These are phyloP conservation scores for Ciona savignyi DNA, from an alignment of 23 tunicate genomes.

Conservation along the genomic window DNA sequence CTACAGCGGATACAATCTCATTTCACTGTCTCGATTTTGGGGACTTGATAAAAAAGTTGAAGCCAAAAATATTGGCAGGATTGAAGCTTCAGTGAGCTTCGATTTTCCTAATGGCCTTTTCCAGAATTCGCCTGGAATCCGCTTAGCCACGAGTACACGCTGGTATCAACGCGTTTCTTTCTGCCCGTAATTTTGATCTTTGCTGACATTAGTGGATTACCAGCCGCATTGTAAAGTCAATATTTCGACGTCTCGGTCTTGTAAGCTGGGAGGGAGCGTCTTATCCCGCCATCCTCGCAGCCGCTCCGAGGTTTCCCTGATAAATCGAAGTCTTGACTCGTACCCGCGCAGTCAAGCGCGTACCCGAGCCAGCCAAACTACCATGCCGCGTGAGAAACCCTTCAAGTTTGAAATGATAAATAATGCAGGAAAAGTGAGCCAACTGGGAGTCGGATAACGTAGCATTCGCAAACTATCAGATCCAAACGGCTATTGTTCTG, in stretches of 20 bases:
- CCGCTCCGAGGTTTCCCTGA: background rate
- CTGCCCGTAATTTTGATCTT: background rate
- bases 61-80: too few relatives aligned
- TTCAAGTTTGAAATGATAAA: background rate
- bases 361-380: background rate
- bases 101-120: background rate
- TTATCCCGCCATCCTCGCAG: background rate
- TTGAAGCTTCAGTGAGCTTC: background rate
- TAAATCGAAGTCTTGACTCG: background rate
- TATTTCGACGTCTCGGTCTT: background rate
- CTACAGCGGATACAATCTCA: too few relatives aligned
- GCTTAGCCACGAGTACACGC: background rate
- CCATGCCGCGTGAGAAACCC: background rate
- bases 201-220: background rate
- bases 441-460: background rate
- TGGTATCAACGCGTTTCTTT: background rate
- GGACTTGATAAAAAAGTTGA: too few relatives aligned
- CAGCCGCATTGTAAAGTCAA: background rate
- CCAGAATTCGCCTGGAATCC: background rate
- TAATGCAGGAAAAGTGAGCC: background rate
- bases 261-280: background rate
- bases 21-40: too few relatives aligned
- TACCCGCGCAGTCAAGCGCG: background rate
- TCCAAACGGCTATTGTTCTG: background rate
- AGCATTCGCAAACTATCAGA: background rate